Base-by-base conservation (phyloP, 2,888 invertebrate species). In the Stratiomys singularior region DNA sequence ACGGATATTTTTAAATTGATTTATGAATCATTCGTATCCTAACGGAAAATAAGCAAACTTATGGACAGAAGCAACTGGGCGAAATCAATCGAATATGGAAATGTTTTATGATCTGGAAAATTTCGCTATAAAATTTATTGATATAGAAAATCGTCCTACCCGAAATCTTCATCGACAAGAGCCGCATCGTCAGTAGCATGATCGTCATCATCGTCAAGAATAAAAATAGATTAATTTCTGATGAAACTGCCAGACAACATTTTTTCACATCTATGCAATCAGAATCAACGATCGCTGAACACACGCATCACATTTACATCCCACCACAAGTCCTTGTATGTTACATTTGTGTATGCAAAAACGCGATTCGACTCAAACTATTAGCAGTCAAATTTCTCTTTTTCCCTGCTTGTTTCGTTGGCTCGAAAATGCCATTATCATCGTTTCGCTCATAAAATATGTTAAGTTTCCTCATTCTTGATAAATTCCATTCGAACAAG, bases 401-500 rank as follows among this genome's bases (percentile, higher is more conserved):
- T 18, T 67, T 60, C 60, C 60, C 52, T 52, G 27, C 28, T 64
- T 28, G 37, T 15, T 67, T 46, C 21, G 5, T 27, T 2, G 11
- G 18, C 44, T 2, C 28, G 7, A 18, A 44, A 67, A 67, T 21
- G 46, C 46, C 67, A 67, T 67, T 67, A 67, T 67, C 46, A 46
- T 44, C 67, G 15, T 67, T 64, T 67, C 44, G 21, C 15, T 64
- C 64, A 18, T 64, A 64, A 64, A 64, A 64, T 67, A 67, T 67
- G 67, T 44, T 67, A 67, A 67, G 30, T 67, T 67, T 67, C 67
- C 67, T 67, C 67, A 67, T 67, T 67, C 67, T 67, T 67, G 67
- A 15, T 67, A n/a, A 21, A 67, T 67, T 67, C 11, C 21, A 37
- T 44, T 21, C 21, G 30, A 28, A 28, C 2, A 15, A 3, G n/a